phyloP scores from a whole-genome alignment of 2,888 invertebrate species.

The Cheilosia grossa region DNA sequence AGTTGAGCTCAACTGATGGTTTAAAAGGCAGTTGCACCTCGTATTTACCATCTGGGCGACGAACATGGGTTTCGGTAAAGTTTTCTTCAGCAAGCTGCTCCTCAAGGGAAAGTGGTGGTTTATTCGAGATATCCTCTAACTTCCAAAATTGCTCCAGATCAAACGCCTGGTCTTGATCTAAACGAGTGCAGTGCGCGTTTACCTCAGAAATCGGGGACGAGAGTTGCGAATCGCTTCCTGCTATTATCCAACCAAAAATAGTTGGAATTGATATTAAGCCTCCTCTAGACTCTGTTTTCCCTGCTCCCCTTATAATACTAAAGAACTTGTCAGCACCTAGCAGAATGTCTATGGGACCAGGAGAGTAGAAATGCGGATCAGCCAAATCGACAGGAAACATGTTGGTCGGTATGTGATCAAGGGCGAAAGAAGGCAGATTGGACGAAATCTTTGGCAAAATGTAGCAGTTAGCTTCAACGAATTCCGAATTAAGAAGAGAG shows the following conservation, averaged over 20 bases:
- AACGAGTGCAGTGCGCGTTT: neutral
- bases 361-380: too few species aligned
- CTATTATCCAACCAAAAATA: neutral
- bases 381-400: too few species aligned
- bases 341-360: too few species aligned
- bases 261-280: neutral
- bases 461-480: neutral
- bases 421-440: neutral
- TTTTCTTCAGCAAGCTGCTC: constrained; percentile 17
- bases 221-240: neutral
- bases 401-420: neutral
- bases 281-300: neutral
- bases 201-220: neutral
- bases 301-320: too few species aligned
- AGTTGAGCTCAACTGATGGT: constrained; percentile 1
- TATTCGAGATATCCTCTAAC: neutral
- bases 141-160: constrained; percentile 25
- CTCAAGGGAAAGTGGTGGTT: constrained; percentile 4
- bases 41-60: constrained; percentile 4
- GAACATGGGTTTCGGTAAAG: neutral
- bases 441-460: neutral
- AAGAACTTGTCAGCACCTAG: too few species aligned
- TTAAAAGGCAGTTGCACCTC: constrained; percentile 21
- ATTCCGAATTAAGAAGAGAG: neutral
- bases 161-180: neutral